Evolutionary conservation across 2,888 invertebrate species (phyloP).

Genomic region (Oasisia sp.): DNA sequence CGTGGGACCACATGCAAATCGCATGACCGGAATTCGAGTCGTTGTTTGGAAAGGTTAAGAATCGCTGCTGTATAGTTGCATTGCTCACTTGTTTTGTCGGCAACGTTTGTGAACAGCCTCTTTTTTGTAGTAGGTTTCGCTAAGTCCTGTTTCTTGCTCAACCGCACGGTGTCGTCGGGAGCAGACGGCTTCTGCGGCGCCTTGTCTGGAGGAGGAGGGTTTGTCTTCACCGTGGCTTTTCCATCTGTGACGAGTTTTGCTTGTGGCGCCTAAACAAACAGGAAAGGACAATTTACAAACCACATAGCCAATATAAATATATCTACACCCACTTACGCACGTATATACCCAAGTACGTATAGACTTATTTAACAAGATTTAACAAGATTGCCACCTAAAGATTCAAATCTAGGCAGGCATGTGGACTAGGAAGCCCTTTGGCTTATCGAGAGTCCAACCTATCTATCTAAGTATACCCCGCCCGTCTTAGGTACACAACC

Average conservation of each 20-base stretch:
- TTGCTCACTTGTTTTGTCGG: background rate
- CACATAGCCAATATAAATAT: background rate
- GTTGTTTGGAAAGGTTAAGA: no score
- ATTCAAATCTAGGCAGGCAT: no score
- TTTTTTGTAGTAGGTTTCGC: background rate
- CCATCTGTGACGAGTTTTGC: background rate
- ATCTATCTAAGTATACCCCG: no score
- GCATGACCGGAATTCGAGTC: no score
- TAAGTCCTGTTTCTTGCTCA: background rate
- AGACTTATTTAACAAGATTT: no score
- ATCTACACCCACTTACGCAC: background rate
- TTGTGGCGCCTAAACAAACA: background rate
- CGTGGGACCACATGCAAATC: no score
- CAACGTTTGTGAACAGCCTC: conserved; percentile 2
- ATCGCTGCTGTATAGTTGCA: background rate
- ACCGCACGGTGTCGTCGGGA: background rate
- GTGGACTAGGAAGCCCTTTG: no score
- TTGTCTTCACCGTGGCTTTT: background rate
- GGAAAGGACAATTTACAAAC: background rate
- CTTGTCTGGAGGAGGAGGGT: background rate
- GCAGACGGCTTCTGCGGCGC: background rate
- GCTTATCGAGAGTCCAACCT: no score
- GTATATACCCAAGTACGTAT: background rate
- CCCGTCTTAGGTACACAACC: no score
- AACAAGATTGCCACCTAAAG: no score